Percentiles rank a stretch among this genome's conserved stretches.
These are phyloP conservation scores for Eristalis tenax DNA, from an alignment of 2,888 invertebrate species.

Conservation along the genomic window DNA sequence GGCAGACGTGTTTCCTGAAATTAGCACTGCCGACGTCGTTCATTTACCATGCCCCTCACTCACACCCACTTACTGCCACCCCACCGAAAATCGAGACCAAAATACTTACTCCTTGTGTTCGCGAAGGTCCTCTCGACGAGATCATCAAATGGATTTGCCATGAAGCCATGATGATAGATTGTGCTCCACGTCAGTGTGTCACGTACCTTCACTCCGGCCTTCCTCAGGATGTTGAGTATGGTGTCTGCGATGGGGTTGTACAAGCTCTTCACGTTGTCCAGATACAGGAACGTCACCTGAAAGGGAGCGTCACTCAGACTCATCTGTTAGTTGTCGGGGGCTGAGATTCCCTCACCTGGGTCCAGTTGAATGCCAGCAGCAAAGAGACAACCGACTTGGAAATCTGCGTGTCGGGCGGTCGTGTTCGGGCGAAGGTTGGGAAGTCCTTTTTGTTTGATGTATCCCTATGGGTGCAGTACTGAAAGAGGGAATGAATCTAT, in stretches of 20 bases:
- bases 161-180: slow-evolving; percentile 91
- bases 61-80: not conserved
- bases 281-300: slow-evolving; percentile 91
- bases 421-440: slow-evolving; percentile 94
- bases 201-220: slow-evolving; percentile 87
- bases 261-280: slow-evolving; percentile 88
- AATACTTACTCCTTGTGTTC: slow-evolving; percentile 92
- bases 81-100: too few relatives aligned
- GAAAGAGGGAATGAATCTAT: slow-evolving; percentile 76
- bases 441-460: slow-evolving; percentile 93
- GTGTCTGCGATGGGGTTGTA: slow-evolving; percentile 90
- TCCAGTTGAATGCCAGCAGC: slow-evolving; percentile 93
- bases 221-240: slow-evolving; percentile 87
- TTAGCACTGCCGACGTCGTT: slow-evolving; percentile 45
- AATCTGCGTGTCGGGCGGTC: slow-evolving; percentile 96
- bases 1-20: slow-evolving; percentile 42
- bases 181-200: slow-evolving; percentile 85
- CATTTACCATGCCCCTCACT: slow-evolving; percentile 27
- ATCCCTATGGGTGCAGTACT: slow-evolving; percentile 95
- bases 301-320: not conserved
- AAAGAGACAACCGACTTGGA: slow-evolving; percentile 95
- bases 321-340: not conserved
- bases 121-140: slow-evolving; percentile 91
- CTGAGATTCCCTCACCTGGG: slow-evolving; percentile 84
- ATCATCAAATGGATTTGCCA: slow-evolving; percentile 91